Conservation (phyloP, 1,140 invertebrate genomes). For the Proales similis region DNA sequence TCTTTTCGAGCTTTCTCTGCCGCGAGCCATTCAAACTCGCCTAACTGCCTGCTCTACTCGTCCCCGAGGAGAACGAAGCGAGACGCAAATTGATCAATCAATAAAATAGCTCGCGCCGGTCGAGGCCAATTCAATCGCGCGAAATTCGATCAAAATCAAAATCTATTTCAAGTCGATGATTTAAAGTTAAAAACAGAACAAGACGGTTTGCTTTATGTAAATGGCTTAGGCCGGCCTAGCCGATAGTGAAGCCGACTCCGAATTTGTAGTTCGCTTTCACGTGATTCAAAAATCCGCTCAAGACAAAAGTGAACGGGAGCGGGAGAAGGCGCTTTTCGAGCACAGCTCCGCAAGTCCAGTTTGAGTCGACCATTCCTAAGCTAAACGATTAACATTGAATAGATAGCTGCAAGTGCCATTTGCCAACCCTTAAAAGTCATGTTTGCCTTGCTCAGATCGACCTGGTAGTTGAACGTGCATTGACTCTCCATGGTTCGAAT, state of each 20-base stretch:
- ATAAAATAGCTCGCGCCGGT: no score
- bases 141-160: no score
- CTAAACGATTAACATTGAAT: constrained; percentile 18
- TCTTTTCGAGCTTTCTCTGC: no score
- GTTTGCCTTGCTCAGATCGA: constrained; percentile 90
- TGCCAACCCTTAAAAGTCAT: constrained; percentile 76
- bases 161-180: no score
- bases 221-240: no score
- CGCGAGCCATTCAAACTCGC: no score
- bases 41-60: no score
- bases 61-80: no score
- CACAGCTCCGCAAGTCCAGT: constrained; percentile 86
- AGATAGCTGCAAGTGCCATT: not conserved
- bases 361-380: constrained; percentile 68
- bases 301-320: constrained; percentile 81
- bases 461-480: constrained; percentile 87
- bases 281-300: constrained; percentile 88
- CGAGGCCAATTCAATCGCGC: no score
- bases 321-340: constrained; percentile 76
- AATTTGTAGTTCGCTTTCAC: constrained; percentile 53
- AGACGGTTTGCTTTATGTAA: no score
- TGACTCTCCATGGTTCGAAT: constrained; percentile 77
- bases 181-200: no score
- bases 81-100: no score
- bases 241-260: constrained; percentile 54